phyloP scores from a whole-genome alignment of 2,797 vertebrate species.

The Myotis daubentonii region DNA sequence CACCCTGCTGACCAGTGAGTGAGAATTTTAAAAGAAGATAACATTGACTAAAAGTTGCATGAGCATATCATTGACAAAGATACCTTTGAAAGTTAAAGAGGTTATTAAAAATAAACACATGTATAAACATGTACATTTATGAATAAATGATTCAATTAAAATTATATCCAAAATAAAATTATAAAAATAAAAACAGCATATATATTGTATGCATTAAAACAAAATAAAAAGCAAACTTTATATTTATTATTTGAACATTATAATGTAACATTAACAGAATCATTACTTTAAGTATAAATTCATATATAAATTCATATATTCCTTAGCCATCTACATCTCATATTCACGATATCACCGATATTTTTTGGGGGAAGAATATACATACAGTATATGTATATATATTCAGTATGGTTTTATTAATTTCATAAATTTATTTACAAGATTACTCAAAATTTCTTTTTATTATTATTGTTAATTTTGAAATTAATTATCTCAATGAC shows the following conservation, averaged over 20 bases:
- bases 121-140: neutral
- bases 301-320: no score
- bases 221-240: neutral
- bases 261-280: neutral
- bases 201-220: neutral
- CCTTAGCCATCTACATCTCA: neutral
- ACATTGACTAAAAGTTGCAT: slow-evolving; percentile 8
- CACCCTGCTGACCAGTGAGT: neutral
- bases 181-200: neutral
- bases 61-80: neutral
- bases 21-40: slow-evolving; percentile 21
- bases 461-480: neutral
- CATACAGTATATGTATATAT: neutral
- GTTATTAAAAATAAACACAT: neutral
- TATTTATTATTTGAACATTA: neutral
- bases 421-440: slow-evolving; percentile 39
- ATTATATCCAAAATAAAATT: neutral
- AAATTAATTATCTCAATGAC: neutral
- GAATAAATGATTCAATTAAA: neutral
- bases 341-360: neutral
- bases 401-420: neutral
- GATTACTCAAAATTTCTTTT: neutral
- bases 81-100: neutral
- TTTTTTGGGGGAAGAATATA: neutral
- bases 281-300: neutral